Base-by-base conservation (phyloP, 1,140 invertebrate species). In the Orchesella cincta region DNA sequence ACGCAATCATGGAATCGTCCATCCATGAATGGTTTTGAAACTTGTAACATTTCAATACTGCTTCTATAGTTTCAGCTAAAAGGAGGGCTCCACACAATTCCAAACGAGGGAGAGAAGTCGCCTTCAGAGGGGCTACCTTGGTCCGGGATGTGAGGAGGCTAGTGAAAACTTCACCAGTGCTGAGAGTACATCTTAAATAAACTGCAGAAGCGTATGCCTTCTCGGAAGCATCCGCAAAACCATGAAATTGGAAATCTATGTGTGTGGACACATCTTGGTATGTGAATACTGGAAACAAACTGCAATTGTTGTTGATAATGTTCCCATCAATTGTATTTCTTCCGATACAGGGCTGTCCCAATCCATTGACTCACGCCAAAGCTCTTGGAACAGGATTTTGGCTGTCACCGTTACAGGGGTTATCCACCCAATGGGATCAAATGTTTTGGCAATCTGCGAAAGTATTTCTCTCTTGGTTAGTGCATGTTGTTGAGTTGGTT, bases 21-120 rank as follows among this genome's bases (percentile, higher is more conserved):
- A 46, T 46, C 8, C 39, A 20, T 46, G 39, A 46, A 46, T 46
- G 39, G n/a, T n/a, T n/a, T 8, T 18, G 35, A 84, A 82, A 85
- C 23, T 75, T 39, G 0, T 74, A n/a, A n/a, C n/a, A n/a, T n/a
- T n/a, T n/a, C 70, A n/a, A 81, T 20, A 2, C 82, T 31, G 3
- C 36, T 23, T 0, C 20, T 12, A 0, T 14, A 31, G n/a, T 26
- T 18, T 52, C 34, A 62, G 72, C 70, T 2, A 73, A 23, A 0
- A 81, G 62, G 5, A 78, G 74, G 52, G 75, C 81, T 46, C 46
- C 73, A 33, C 52, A 74, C 3, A 82, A 64, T 62, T 80, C 82
- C 1, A 82, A 35, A 26, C 79, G 35, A 33, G 82, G 82, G 1
- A 79, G 3, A n/a, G 78, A 52, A 5, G 80, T 26, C 70, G n/a